Percentiles rank a stretch among this genome's conserved stretches.
These are phyloP conservation scores for Bilobella aurantiaca DNA, from an alignment of 1,140 invertebrate species.

Conservation along the genomic window DNA sequence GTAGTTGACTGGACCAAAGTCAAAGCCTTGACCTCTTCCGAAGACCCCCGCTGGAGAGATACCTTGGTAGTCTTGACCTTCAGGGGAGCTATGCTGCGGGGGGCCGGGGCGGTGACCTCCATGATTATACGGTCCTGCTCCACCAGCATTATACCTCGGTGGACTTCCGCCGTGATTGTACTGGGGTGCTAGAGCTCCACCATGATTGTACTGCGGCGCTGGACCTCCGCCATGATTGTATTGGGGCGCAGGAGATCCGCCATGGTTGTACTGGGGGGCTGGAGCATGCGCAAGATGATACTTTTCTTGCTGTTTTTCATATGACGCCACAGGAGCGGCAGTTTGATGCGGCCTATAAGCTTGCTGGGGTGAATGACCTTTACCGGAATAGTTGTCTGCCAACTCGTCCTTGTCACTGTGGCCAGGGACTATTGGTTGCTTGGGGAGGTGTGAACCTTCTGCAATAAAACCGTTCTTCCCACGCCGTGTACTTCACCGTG, in stretches of 20 bases:
- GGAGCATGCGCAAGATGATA: neutral
- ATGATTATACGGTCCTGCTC: neutral
- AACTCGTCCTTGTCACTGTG: slow-evolving; percentile 24
- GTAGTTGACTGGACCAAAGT: slow-evolving; percentile 9
- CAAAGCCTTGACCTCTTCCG: slow-evolving; percentile 2
- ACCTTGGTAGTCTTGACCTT: slow-evolving; percentile 1
- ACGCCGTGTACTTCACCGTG: slow-evolving; percentile 45
- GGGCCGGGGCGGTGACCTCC: neutral
- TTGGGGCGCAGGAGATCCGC: neutral
- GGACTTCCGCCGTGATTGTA: too few relatives aligned
- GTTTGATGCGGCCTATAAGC: neutral
- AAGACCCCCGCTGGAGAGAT: neutral
- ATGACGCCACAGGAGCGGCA: neutral
- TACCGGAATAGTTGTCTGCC: slow-evolving; percentile 13
- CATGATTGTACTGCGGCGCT: neutral
- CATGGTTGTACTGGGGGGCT: neutral
- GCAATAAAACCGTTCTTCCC: slow-evolving; percentile 40
- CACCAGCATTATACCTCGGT: neutral
- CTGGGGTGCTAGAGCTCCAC: neutral
- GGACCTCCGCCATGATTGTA: too few relatives aligned
- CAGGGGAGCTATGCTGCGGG: neutral
- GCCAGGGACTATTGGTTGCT: slow-evolving; percentile 24
- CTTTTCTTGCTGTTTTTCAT: neutral
- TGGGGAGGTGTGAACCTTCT: slow-evolving; percentile 32
- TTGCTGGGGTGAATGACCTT: slow-evolving; percentile 2